Evolutionary conservation across 2,797 vertebrate species (phyloP), one percentile per base, ranked within the genome.

Genomic region (Novumbra hubbsi): DNA sequence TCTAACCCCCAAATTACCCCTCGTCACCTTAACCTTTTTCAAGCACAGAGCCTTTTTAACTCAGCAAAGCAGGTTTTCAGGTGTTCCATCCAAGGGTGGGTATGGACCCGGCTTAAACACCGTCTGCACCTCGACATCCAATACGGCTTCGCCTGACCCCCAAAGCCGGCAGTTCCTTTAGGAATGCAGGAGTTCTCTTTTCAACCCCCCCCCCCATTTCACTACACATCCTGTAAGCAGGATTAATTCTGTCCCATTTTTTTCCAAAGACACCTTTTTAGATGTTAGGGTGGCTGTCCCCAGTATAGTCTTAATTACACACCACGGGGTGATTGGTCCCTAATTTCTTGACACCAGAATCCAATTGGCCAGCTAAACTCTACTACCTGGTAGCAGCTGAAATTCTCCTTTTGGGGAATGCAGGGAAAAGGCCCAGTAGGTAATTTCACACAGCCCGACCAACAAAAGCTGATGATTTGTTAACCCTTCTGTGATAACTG

Each of bases 1-100:
- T 93, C 93, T 94, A 94, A 95, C 93, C 55, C 12, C 93, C 89
- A 92, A 93, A 94, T 94, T 93, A 93, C 93, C 93, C 91, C 91
- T 90, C 87, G 80, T 91, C 90, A 89, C 87, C 85, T 91, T 92
- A 94, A 95, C 94, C 91, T 88, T 94, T 94, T 91, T 92, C 90
- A 94, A 93, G 91, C 88, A 88, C 94, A 94, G 92, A 92, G 90
- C 91, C 92, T 94, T 88, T 86, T 71, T 93, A 92, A 92, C 67
- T 83, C 92, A 89, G 87, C 88, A 81, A 80, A 88, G 86, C 93
- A 93, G 93, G 93, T 94, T 93, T 91, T 92, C 93, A 92, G 90
- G 55, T 60, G 55, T 12, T 60, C 55, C 91, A 85, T 90, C 93
- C 90, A 84, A 74, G 90, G 91, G 90, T 91, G 92, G 91, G 92